Evolutionary conservation across 2,797 vertebrate genomes (phyloP).

Genomic region (Hypotaenidia philippensis): DNA sequence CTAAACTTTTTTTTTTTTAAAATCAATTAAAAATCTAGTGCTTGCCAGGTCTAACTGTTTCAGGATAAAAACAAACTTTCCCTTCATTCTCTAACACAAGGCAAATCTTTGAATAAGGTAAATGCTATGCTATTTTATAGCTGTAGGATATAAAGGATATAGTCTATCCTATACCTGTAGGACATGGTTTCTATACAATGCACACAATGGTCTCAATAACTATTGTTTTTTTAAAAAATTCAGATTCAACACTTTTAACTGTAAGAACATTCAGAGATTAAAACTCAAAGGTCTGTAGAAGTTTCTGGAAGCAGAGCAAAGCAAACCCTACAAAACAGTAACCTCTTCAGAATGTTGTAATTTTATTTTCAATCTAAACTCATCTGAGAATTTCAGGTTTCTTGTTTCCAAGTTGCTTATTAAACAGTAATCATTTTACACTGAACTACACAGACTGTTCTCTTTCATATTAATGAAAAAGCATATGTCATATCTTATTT

Average conservation of each 20-base stretch:
- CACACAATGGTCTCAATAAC: neutral
- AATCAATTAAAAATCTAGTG: too few relatives aligned
- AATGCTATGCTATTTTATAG: neutral
- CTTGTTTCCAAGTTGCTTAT: neutral
- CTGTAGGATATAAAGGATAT: neutral
- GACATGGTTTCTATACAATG: neutral
- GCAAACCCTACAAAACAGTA: neutral
- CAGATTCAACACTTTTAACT: neutral
- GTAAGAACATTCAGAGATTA: neutral
- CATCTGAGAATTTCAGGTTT: neutral
- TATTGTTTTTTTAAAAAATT: neutral
- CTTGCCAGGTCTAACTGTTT: neutral
- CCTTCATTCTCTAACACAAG: neutral
- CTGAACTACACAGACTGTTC: neutral
- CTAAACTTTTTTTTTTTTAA: neutral
- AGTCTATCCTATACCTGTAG: neutral
- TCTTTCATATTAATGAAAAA: neutral
- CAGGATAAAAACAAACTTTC: accelerated
- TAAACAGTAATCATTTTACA: neutral
- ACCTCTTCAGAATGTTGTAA: neutral
- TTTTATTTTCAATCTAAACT: neutral
- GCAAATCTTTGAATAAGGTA: neutral
- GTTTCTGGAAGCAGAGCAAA: neutral
- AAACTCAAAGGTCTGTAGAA: neutral
- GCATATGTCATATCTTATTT: neutral